Evolutionary conservation across 2,888 invertebrate species (phyloP).

Genomic region (Eupithecia centaureata): DNA sequence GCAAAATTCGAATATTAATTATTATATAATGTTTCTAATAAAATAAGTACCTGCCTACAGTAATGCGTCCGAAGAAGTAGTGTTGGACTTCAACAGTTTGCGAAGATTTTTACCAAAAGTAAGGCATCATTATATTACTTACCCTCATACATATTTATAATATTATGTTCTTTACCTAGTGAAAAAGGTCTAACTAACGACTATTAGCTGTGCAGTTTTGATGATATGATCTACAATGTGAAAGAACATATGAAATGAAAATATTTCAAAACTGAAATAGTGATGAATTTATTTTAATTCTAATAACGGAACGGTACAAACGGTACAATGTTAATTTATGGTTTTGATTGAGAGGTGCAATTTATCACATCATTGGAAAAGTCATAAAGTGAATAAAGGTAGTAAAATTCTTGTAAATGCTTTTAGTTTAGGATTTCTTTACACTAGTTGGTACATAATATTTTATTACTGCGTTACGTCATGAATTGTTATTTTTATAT

Average conservation of each 20-base stretch:
- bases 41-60: not conserved
- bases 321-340: not conserved
- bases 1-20: too few relatives aligned
- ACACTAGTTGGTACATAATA: not conserved
- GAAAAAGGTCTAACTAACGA: not conserved
- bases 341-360: not conserved
- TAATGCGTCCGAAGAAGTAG: conserved; percentile 21
- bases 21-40: too few relatives aligned
- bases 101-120: conserved; percentile 36
- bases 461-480: not conserved
- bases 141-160: not conserved
- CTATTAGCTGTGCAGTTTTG: not conserved
- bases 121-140: conserved; percentile 45
- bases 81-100: conserved; percentile 1
- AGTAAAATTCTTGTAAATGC: not conserved
- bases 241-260: not conserved
- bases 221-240: not conserved
- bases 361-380: not conserved
- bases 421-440: not conserved
- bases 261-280: too few relatives aligned
- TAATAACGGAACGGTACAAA: too few relatives aligned
- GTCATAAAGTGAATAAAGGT: not conserved
- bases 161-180: not conserved
- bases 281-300: too few relatives aligned
- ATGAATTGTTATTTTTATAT: conserved; percentile 6